Conservation (phyloP, 2,797 vertebrate genomes). For the Mormyrops boulengeri region DNA sequence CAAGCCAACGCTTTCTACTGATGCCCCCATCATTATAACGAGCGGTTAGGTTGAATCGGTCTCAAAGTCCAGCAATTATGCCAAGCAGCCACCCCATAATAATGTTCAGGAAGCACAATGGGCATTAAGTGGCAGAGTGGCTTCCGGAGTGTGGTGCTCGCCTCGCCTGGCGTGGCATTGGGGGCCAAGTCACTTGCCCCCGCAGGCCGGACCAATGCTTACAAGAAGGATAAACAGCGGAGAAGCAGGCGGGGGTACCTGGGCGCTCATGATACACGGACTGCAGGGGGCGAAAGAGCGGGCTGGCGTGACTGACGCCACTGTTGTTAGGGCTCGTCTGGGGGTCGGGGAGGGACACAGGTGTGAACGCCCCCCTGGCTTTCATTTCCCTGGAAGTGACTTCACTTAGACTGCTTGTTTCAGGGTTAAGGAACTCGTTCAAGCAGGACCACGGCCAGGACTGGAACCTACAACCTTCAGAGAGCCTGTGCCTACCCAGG, state of each 20-base stretch:
- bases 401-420: not conserved
- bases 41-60: not conserved
- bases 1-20: not conserved
- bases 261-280: not conserved
- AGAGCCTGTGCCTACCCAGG: not conserved
- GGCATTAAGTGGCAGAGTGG: not conserved
- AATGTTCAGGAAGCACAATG: not conserved
- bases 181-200: not conserved
- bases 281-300: not conserved
- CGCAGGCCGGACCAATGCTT: not conserved
- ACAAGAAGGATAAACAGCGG: not conserved
- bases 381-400: not conserved
- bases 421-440: not conserved
- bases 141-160: not conserved
- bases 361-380: not conserved
- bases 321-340: not conserved
- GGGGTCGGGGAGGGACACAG: not conserved
- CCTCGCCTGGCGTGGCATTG: not conserved
- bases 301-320: not conserved
- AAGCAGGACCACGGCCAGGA: not conserved
- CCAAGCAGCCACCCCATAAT: not conserved
- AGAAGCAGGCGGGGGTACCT: not conserved
- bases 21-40: not conserved
- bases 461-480: not conserved
- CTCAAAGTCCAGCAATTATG: not conserved